Base-by-base conservation (phyloP, 2,888 invertebrate species). In the Polydrusus cervinus region DNA sequence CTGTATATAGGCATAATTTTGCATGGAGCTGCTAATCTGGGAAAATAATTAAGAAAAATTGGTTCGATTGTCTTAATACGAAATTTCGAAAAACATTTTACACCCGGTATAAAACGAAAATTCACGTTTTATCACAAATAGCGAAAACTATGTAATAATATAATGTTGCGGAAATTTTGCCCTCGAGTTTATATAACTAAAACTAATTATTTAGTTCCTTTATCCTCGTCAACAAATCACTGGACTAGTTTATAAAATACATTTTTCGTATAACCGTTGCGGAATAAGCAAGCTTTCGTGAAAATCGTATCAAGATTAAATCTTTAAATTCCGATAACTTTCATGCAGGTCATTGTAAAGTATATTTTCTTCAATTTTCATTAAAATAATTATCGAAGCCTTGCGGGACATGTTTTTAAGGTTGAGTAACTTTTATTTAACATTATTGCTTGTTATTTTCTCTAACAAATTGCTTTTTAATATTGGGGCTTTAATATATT, bases 271-370 rank as follows among this genome's bases (percentile, higher is more conserved):
- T 16, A 34, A 57, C 57, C 14, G 38, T 57, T 57, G 3, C n/a
- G 25, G 25, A 55, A 25, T 55, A 14, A 20, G 10, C 11, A 57
- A 57, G 57, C 34, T 57, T 57, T 57, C 57, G 57, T 57, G 57
- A 38, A 38, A 57, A 57, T 57, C 20, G 57, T 57, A 38, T 34
- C 57, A 57, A 14, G 57, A 57, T 57, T 25, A 38, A 57, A 57
- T 57, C 34, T 57, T 57, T 38, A 57, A 57, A 57, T n/a, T 34
- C 38, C 10, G 14, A 38, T 57, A 57, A 38, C 14, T 57, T 57
- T 38, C 38, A 38, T 57, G 57, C 57, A 38, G 57, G 57, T 57
- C 16, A 53, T 53, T 53, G 13, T 53, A 30, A 53, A 57, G 34
- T 57, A 38, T 34, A 57, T 38, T 57, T 57, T 57, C 57, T 57